A percentile compares a stretch with the other conserved stretches of the same genome.
phyloP scores from a whole-genome alignment of 1,140 invertebrate species.

The Papilio aristodemus region DNA sequence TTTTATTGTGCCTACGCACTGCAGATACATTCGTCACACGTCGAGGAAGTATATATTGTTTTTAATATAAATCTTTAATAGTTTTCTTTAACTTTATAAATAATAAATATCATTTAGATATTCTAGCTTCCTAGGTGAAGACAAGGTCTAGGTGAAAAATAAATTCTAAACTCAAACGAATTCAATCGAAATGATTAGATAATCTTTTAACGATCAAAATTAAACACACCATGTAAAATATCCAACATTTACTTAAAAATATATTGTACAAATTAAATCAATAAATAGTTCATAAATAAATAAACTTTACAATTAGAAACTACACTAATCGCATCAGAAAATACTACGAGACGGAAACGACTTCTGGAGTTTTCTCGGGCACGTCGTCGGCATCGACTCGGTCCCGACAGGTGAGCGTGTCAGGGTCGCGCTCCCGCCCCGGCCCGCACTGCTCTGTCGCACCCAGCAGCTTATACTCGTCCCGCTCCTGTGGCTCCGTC shows the following conservation, averaged over 20 bases:
- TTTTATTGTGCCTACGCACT: no score
- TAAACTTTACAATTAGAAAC: slow-evolving; percentile 45
- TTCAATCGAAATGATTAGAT: no score
- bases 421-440: slow-evolving; percentile 80
- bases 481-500: slow-evolving; percentile 45
- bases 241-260: slow-evolving; percentile 41
- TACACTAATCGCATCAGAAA: slow-evolving; percentile 35
- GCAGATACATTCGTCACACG: no score
- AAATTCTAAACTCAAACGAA: no score
- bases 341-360: slow-evolving; percentile 49
- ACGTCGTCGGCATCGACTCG: slow-evolving; percentile 33
- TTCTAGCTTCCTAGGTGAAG: no score
- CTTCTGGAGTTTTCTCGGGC: slow-evolving; percentile 50
- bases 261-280: slow-evolving; percentile 46
- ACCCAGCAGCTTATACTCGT: slow-evolving; percentile 79
- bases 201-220: background rate
- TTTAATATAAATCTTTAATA: no score
- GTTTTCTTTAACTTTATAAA: no score
- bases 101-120: no score
- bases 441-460: slow-evolving; percentile 83
- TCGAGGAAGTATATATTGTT: no score
- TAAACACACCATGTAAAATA: slow-evolving; percentile 30
- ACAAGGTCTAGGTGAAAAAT: no score
- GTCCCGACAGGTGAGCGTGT: slow-evolving; percentile 58
- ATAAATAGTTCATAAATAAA: slow-evolving; percentile 47